Evolutionary conservation across 2,797 vertebrate genomes (phyloP).

Genomic region (Sebastiscus albofasciatus): DNA sequence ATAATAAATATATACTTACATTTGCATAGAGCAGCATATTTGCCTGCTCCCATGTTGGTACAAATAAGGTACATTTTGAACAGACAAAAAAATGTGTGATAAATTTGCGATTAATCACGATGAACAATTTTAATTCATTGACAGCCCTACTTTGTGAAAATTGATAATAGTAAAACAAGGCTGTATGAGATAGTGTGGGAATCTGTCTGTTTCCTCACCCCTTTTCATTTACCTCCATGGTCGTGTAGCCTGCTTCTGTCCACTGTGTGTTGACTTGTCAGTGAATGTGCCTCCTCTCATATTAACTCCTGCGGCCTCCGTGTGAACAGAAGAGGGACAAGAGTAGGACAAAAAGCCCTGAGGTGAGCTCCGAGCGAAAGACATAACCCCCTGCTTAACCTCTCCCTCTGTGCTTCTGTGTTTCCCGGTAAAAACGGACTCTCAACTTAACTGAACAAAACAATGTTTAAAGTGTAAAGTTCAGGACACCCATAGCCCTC

Average conservation of each 20-base stretch:
- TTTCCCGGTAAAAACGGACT: neutral
- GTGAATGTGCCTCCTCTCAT: neutral
- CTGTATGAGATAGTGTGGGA: neutral
- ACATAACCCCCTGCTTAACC: slow-evolving; percentile 1
- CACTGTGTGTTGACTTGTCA: neutral
- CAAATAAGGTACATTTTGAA: no score
- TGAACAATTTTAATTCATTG: no score
- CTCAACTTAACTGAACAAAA: neutral
- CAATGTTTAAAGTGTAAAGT: neutral
- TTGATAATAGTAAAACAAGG: neutral
- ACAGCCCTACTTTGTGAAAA: no score
- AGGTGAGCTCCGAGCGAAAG: slow-evolving; percentile 3
- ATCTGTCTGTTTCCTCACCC: neutral
- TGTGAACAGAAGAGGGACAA: slow-evolving; percentile 9
- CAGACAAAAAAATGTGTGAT: no score
- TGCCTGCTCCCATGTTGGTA: no score
- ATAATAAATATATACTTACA: no score
- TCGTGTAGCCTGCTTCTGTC: neutral
- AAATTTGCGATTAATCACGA: no score
- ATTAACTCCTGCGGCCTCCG: neutral
- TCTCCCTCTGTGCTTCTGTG: neutral
- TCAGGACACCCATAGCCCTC: neutral
- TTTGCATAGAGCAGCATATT: no score
- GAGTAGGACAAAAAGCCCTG: slow-evolving; percentile 2
- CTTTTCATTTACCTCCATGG: neutral